A percentile compares a stretch with the other conserved stretches of the same genome.
Evolutionary conservation across 1,140 invertebrate species (phyloP).

Genomic region (Eupristina koningsbergeri): DNA sequence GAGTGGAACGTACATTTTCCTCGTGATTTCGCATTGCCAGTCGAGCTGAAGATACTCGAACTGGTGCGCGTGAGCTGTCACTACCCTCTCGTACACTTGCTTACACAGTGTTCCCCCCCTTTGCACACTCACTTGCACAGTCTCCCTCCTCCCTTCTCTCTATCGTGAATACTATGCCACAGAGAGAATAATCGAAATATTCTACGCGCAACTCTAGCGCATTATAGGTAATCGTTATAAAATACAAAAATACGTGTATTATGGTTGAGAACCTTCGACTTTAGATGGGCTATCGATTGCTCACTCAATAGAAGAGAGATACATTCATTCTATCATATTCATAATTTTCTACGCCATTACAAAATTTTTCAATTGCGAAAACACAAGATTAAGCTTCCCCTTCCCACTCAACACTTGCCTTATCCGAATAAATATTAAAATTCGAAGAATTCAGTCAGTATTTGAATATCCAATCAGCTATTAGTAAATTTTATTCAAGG

Average conservation of each 20-base stretch:
- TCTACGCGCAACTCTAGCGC: neutral
- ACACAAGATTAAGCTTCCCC: too few relatives aligned
- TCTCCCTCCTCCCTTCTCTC: too few relatives aligned
- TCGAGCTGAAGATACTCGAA: neutral
- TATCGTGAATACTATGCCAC: neutral
- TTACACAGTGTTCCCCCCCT: too few relatives aligned
- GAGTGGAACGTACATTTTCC: neutral
- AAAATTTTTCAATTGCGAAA: neutral
- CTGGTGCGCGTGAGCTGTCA: neutral
- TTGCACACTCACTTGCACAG: too few relatives aligned
- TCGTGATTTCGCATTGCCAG: neutral
- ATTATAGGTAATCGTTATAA: neutral
- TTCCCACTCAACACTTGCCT: too few relatives aligned
- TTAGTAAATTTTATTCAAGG: too few relatives aligned
- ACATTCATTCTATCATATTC: neutral
- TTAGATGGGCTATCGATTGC: neutral
- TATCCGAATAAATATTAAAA: too few relatives aligned
- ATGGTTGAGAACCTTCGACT: neutral
- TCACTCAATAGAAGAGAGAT: neutral
- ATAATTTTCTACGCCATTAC: neutral
- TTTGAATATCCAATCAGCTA: too few relatives aligned
- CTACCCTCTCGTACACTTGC: too few relatives aligned
- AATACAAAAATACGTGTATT: neutral
- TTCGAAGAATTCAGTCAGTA: too few relatives aligned
- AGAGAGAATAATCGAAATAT: constrained; percentile 29